Evolutionary conservation across 2,797 vertebrate genomes (phyloP).

Genomic region (Hippopotamyrus pictus): DNA sequence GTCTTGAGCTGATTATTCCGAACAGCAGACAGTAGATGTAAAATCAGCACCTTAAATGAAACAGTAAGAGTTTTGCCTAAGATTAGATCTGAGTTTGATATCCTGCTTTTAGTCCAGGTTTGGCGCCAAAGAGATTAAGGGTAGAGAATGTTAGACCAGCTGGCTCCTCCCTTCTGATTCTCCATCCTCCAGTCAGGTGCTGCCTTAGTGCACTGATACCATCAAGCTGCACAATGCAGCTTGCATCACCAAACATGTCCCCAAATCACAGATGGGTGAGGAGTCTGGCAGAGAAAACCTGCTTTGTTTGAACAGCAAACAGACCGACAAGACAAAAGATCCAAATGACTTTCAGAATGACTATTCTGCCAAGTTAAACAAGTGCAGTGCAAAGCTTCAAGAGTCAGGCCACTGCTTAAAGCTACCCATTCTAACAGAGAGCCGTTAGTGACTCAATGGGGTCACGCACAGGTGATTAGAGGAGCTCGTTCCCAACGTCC

Average conservation of each 20-base stretch:
- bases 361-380: background rate
- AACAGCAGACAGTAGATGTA: background rate
- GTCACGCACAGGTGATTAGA: background rate
- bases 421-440: background rate
- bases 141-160: background rate
- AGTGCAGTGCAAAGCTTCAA: background rate
- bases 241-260: background rate
- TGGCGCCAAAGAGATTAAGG: background rate
- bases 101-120: background rate
- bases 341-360: background rate
- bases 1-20: background rate
- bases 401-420: background rate
- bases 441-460: background rate
- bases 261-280: background rate
- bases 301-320: background rate
- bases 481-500: background rate
- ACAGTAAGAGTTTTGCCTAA: background rate
- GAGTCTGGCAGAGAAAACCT: background rate
- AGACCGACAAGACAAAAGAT: background rate
- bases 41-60: background rate
- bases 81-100: slow-evolving; percentile 11
- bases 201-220: background rate
- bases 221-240: background rate
- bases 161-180: background rate
- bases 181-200: background rate